These are phyloP conservation scores for Siderastrea siderea DNA, from an alignment of 92 coral and sea anemone genomes.

Conservation along the genomic window DNA sequence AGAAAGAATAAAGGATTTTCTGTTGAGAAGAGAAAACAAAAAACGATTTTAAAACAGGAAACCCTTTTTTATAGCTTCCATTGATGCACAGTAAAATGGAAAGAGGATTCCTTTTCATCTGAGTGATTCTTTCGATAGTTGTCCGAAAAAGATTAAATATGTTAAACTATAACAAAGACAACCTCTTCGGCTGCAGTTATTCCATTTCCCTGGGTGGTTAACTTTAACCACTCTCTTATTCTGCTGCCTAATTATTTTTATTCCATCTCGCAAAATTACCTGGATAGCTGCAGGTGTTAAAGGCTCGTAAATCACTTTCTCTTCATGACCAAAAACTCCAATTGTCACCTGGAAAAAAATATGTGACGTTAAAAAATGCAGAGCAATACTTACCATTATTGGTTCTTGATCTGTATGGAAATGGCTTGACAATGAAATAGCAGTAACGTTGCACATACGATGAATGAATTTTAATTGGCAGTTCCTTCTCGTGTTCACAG, in stretches of 20 bases:
- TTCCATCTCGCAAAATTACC: slow-evolving; percentile 40
- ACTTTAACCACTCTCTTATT: not conserved
- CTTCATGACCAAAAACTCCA: slow-evolving; percentile 96
- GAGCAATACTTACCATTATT: too few species aligned
- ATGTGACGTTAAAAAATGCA: not conserved
- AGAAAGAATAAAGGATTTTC: slow-evolving; percentile 94
- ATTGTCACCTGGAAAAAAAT: slow-evolving; percentile 81
- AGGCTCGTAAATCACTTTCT: slow-evolving; percentile 95
- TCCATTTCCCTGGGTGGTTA: too few species aligned
- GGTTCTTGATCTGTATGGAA: too few species aligned
- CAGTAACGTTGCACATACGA: too few species aligned
- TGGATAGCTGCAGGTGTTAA: slow-evolving; percentile 96
- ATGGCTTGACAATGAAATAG: too few species aligned
- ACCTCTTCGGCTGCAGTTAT: too few species aligned
- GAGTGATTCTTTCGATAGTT: too few species aligned
- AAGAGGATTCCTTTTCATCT: not conserved
- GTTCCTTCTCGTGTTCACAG: too few species aligned
- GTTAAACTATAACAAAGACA: too few species aligned
- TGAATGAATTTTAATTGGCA: too few species aligned
- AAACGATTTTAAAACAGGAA: not conserved
- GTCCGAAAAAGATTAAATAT: too few species aligned
- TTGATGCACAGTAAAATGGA: not conserved
- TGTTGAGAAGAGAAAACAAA: slow-evolving; percentile 36
- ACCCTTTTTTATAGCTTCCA: not conserved
- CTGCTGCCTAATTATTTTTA: not conserved